Evolutionary conservation across 2,797 vertebrate genomes (phyloP).

Genomic region (Notoglanidium macrostoma): DNA sequence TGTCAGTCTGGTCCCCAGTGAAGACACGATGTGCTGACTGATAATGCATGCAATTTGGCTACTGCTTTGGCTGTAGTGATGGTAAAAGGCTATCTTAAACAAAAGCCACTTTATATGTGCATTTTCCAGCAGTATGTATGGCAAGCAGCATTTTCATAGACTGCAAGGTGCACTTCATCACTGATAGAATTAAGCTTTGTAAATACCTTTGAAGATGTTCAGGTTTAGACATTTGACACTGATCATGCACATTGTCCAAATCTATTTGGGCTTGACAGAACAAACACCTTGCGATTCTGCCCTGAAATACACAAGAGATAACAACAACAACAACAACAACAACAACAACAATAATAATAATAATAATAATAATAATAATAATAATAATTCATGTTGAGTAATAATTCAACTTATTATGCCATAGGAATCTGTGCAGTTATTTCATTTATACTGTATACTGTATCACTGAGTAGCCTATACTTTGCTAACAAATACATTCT

Average conservation of each 20-base stretch:
- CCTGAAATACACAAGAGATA: background rate
- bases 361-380: no score
- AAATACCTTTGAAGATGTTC: background rate
- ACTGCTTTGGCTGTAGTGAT: background rate
- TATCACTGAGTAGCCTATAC: background rate
- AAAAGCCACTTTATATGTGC: background rate
- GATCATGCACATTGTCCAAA: background rate
- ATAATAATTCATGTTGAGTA: background rate
- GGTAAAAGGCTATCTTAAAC: background rate
- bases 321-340: no score
- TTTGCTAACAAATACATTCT: background rate
- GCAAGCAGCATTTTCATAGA: background rate
- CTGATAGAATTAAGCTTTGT: background rate
- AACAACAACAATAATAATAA: no score
- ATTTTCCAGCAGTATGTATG: background rate
- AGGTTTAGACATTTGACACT: background rate
- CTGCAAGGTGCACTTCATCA: background rate
- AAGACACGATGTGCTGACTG: conserved; percentile 7
- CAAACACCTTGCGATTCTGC: background rate
- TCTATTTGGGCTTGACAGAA: background rate
- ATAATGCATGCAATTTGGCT: conserved; percentile 14
- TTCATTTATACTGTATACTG: background rate
- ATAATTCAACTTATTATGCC: background rate
- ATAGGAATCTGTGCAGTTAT: background rate
- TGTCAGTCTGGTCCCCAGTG: conserved; percentile 3